Evolutionary conservation across 2,113 vertebrate species (phyloP).

Genomic region (Phyllopteryx taeniolatus): DNA sequence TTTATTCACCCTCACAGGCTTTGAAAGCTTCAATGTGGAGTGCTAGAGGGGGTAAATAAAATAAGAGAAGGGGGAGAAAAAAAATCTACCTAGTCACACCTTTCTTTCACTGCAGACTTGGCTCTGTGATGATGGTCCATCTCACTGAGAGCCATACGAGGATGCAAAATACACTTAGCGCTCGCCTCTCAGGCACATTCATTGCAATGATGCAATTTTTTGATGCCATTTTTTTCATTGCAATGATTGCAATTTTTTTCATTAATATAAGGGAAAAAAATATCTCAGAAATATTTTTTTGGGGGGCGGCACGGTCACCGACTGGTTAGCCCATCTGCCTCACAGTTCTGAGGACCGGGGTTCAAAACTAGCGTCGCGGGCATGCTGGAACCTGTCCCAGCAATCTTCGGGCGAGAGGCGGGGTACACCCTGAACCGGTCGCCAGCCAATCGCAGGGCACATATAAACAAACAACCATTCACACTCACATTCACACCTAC

Average conservation of each 20-base stretch:
- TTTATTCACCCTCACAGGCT: conserved; percentile 59
- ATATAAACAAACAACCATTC: too few species aligned
- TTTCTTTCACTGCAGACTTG: conserved; percentile 39
- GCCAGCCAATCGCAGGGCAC: too few species aligned
- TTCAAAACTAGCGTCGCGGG: too few species aligned
- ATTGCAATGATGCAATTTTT: conserved; percentile 25
- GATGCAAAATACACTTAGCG: conserved; percentile 52
- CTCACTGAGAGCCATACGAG: conserved; percentile 20
- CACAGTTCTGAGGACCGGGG: too few species aligned
- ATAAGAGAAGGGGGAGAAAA: conserved; percentile 15
- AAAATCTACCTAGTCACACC: conserved; percentile 44
- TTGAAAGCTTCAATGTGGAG: conserved; percentile 56
- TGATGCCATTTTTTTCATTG: too few species aligned
- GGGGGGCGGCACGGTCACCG: too few species aligned
- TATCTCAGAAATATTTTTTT: conserved; percentile 5
- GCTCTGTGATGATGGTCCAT: conserved; percentile 23
- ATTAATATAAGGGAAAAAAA: conserved; percentile 31
- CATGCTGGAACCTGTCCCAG: too few species aligned
- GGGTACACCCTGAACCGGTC: too few species aligned
- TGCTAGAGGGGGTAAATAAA: conserved; percentile 32
- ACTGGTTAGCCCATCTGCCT: too few species aligned
- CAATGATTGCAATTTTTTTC: conserved; percentile 25
- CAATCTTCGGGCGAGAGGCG: too few species aligned
- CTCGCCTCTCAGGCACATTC: conserved; percentile 29
- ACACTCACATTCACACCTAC: too few species aligned